phyloP scores from a whole-genome alignment of 2,113 vertebrate species.

The Cololabis saira region DNA sequence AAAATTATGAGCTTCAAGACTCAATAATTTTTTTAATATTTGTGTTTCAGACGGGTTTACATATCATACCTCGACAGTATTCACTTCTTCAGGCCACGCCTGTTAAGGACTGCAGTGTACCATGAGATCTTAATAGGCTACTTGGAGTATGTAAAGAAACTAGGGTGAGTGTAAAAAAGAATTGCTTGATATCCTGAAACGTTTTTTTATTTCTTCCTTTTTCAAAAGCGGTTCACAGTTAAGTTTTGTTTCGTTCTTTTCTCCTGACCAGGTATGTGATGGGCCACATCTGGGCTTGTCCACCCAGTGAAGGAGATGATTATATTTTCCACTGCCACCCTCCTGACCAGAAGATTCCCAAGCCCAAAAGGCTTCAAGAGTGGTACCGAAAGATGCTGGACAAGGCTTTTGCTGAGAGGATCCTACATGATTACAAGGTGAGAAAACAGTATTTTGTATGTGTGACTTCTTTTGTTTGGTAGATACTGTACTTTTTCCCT shows the following conservation, averaged over 20 bases:
- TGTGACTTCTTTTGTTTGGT: no score
- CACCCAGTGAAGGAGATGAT: slow-evolving; percentile 97
- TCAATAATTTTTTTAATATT: background rate
- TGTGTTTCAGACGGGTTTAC: slow-evolving; percentile 90
- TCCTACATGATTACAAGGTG: slow-evolving; percentile 98
- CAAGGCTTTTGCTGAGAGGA: slow-evolving; percentile 97
- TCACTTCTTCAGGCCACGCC: slow-evolving; percentile 96
- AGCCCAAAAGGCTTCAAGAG: slow-evolving; percentile 96
- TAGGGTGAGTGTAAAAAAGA: slow-evolving; percentile 85
- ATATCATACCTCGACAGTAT: slow-evolving; percentile 99
- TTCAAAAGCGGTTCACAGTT: background rate
- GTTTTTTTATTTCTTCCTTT: background rate
- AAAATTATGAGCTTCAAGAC: background rate
- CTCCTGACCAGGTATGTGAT: slow-evolving; percentile 87
- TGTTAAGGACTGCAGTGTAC: slow-evolving; percentile 96
- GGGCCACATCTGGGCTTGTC: slow-evolving; percentile 98
- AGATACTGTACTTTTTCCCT: no score
- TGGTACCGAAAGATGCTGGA: slow-evolving; percentile 99
- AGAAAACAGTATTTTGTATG: slow-evolving; percentile 11
- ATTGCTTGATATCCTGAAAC: background rate
- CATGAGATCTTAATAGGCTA: slow-evolving; percentile 99
- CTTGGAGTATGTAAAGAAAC: slow-evolving; percentile 97
- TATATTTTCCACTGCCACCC: slow-evolving; percentile 99
- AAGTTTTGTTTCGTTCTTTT: background rate
- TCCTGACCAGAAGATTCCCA: slow-evolving; percentile 97